A percentile compares a stretch with the other conserved stretches of the same genome.
Evolutionary conservation across 2,113 vertebrate genomes (phyloP).

Genomic region (Oreotragus oreotragus): DNA sequence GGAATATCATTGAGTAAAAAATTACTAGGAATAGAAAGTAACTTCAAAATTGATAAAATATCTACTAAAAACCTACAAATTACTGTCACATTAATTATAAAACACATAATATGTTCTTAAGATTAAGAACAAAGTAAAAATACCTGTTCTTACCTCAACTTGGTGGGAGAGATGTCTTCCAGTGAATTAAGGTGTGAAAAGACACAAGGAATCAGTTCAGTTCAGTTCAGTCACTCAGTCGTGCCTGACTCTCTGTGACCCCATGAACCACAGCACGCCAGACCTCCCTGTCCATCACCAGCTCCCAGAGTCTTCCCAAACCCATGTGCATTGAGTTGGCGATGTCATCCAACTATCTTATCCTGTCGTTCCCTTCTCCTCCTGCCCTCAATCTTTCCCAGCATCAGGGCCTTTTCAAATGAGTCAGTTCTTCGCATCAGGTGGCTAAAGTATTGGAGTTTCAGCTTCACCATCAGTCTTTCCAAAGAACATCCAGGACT

Average conservation of each 20-base stretch:
- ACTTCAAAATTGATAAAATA: background rate
- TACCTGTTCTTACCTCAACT: background rate
- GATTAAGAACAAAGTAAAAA: background rate
- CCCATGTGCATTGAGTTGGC: background rate
- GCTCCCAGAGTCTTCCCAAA: background rate
- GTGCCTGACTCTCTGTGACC: fast-evolving
- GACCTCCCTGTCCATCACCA: background rate
- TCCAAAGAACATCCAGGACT: background rate
- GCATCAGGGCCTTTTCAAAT: background rate
- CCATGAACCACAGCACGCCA: background rate
- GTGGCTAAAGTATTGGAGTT: background rate
- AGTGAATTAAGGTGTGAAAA: background rate
- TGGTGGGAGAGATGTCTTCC: background rate
- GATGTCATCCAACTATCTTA: background rate
- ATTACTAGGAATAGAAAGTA: background rate
- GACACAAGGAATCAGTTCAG: background rate
- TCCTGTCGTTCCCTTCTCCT: background rate
- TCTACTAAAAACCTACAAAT: background rate
- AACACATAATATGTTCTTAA: background rate
- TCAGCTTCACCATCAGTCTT: background rate
- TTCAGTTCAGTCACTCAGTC: background rate
- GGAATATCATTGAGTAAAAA: background rate
- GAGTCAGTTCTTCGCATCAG: background rate
- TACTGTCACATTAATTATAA: background rate
- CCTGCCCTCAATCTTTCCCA: background rate